Conservation (phyloP, 2,797 vertebrate genomes). For the Triplophysa yarkandensis region DNA sequence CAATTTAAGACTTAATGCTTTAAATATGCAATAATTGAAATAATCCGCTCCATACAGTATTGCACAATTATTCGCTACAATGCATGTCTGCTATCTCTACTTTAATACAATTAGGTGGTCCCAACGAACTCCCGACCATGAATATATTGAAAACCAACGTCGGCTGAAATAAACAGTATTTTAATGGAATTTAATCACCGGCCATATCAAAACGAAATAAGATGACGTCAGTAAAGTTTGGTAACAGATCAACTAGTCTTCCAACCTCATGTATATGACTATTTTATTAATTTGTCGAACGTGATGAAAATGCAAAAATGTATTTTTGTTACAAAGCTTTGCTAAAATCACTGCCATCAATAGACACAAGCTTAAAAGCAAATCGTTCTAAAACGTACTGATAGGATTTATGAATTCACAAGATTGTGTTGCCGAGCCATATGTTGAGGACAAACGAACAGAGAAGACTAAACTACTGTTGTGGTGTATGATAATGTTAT, state of each 20-base stretch:
- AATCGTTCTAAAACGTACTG: too few species aligned
- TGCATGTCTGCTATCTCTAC: slow-evolving; percentile 50
- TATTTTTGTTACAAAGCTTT: too few species aligned
- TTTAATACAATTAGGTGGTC: slow-evolving; percentile 48
- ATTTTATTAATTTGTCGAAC: too few species aligned
- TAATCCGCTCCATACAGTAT: slow-evolving; percentile 39
- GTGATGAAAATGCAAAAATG: too few species aligned
- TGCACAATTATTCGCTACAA: slow-evolving; percentile 58
- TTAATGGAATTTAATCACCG: slow-evolving; percentile 29
- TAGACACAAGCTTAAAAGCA: too few species aligned
- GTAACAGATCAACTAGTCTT: background rate
- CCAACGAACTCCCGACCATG: slow-evolving; percentile 27
- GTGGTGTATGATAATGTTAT: background rate
- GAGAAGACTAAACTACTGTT: background rate
- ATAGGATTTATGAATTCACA: too few species aligned
- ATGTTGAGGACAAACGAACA: background rate
- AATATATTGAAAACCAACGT: slow-evolving; percentile 23
- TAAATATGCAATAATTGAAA: slow-evolving; percentile 57
- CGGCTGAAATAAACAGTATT: slow-evolving; percentile 21
- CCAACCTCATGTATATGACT: too few species aligned
- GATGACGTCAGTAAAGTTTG: background rate
- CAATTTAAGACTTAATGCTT: slow-evolving; percentile 55
- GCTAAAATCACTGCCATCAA: too few species aligned
- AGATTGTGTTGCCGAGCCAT: too few species aligned
- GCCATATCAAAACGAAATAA: slow-evolving; percentile 5